Evolutionary conservation across 2,888 invertebrate species (phyloP), one percentile per base, ranked within the genome.

Genomic region (Nebria brevicollis): DNA sequence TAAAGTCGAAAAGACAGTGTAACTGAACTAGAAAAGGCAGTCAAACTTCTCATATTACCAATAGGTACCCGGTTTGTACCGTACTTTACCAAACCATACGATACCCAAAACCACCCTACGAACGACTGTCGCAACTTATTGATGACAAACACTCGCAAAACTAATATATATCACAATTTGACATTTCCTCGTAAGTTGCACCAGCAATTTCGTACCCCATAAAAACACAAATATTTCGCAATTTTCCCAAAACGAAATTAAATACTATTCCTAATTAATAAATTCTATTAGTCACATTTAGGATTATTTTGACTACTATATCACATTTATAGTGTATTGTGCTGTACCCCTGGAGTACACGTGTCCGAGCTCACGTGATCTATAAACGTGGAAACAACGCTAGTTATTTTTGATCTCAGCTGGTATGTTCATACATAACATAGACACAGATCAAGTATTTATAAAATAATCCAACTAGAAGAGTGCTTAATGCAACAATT

Each of bases 11-110:
- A 74, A 70, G 75, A 41, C 75, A 75, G 41, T 72, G 26, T 34
- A 34, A 72, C 15, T 66, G 77, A 72, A 76, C 25, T 25, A 26
- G 73, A 42, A 42, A 10, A 54, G 34, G 34, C 34, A 34, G 66
- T 7, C 34, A 79, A 79, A 75, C 66, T 75, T 79, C 79, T 79
- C 79, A 79, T 79, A 79, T 79, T 79, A 75, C 79, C 79, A 75
- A 75, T 79, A 79, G 75, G 74, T 79, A 79, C 79, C 75, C 75
- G 75, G 54, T 75, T 79, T 66, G 75, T 74, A 75, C 75, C 66
- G 75, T 75, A 79, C 34, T 34, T 4, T 34, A 79, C 68, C 75
- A 75, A 75, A 68, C 68, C 79, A 34, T 15, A 43, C 25, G 34
- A 41, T 42, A 11, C 20, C n/a, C 41, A 42, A 20, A 73, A 42